These are phyloP conservation scores for Metridium senile DNA, from an alignment of 92 coral and sea anemone species.

Conservation along the genomic window DNA sequence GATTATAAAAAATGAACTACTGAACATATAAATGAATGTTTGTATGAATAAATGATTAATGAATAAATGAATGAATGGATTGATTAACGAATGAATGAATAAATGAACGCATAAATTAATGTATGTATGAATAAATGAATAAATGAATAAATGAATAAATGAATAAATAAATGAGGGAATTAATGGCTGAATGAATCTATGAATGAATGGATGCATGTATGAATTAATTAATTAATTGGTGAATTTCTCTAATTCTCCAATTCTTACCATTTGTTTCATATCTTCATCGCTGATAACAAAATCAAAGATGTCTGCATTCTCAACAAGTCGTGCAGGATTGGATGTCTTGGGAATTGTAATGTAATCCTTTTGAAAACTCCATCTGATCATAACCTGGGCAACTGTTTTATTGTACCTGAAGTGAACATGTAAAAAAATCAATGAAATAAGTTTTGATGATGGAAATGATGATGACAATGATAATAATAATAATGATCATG, in stretches of 20 bases:
- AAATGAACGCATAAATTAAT: too few relatives aligned
- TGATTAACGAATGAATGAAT: background rate
- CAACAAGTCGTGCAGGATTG: conserved; percentile 56
- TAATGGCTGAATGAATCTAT: background rate
- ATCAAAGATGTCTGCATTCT: conserved; percentile 75
- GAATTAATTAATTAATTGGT: too few relatives aligned
- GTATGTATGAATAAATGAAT: too few relatives aligned
- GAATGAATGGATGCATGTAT: too few relatives aligned
- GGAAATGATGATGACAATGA: background rate
- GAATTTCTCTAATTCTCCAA: background rate
- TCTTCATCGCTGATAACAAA: conserved; percentile 69
- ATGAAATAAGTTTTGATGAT: background rate
- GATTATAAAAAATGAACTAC: background rate
- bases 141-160: too few relatives aligned
- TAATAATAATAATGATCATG: background rate
- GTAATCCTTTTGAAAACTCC: conserved; percentile 74
- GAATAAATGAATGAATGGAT: too few relatives aligned
- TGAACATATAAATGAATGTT: background rate
- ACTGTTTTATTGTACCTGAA: conserved; percentile 67
- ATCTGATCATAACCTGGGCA: conserved; percentile 76
- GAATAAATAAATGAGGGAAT: too few relatives aligned
- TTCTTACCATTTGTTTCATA: conserved; percentile 70
- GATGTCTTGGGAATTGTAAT: conserved; percentile 77
- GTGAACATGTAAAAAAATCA: background rate
- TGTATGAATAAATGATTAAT: background rate